A percentile compares a stretch with the other conserved stretches of the same genome.
Conservation (phyloP, 2,888 invertebrate genomes). For the Sarcophaga carnaria region DNA sequence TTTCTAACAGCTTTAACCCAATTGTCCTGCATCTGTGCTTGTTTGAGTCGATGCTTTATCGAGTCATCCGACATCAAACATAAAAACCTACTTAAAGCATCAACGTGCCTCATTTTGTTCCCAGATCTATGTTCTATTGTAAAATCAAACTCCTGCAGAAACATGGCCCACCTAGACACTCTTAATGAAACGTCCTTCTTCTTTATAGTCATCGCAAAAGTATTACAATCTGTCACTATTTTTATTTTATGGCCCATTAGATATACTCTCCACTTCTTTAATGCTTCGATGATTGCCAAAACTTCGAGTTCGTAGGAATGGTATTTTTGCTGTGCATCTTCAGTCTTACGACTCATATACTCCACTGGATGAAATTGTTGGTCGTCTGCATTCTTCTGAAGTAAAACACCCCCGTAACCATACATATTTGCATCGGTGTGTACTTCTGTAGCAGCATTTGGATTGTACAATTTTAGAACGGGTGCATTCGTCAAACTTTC, state of each 20-base stretch:
- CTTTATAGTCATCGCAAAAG: constrained; percentile 13
- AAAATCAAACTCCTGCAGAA: constrained; percentile 1
- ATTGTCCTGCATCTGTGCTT: no score
- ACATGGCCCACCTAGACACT: constrained; percentile 10
- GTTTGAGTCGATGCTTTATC: no score
- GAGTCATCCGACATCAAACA: background rate
- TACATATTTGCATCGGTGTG: constrained; percentile 37
- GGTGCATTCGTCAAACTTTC: constrained; percentile 9
- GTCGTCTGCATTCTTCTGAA: background rate
- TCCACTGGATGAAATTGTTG: constrained; percentile 14
- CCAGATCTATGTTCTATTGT: background rate
- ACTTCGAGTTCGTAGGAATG: constrained; percentile 47
- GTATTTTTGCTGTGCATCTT: constrained; percentile 38
- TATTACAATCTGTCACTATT: background rate
- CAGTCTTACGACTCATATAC: constrained; percentile 25
- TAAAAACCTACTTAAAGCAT: background rate
- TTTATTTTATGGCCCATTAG: background rate
- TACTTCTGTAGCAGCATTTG: constrained; percentile 19
- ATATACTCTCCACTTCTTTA: constrained; percentile 20
- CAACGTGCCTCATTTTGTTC: background rate
- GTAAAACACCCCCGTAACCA: constrained; percentile 19
- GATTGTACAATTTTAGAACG: constrained; percentile 25
- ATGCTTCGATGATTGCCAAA: constrained; percentile 32
- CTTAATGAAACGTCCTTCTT: background rate
- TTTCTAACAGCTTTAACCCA: background rate